phyloP scores from a whole-genome alignment of 2,113 vertebrate genomes.

The Rhagologus leucostigma region DNA sequence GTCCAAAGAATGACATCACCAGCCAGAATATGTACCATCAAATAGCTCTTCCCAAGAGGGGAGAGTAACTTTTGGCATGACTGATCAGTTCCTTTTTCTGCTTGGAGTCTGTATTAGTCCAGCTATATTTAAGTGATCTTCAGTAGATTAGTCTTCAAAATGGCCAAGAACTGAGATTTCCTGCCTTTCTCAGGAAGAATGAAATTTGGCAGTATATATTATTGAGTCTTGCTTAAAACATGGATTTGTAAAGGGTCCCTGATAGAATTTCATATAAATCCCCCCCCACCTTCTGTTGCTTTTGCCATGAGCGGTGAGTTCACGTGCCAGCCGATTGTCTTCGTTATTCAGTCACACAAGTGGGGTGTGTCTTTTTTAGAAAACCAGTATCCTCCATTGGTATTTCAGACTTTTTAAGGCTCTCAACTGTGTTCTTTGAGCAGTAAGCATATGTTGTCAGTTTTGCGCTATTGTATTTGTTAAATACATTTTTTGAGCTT shows the following conservation, averaged over 20 bases:
- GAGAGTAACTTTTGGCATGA: not conserved
- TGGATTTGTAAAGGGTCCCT: not conserved
- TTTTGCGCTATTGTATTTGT: not conserved
- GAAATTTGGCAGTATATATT: not conserved
- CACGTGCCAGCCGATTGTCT: not conserved
- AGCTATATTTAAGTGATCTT: not conserved
- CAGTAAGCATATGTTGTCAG: not conserved
- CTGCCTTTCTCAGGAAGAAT: not conserved
- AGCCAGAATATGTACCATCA: not conserved
- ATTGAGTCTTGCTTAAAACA: not conserved
- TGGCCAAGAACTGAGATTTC: not conserved
- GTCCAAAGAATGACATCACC: not conserved
- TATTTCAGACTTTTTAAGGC: not conserved
- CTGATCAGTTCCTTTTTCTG: not conserved
- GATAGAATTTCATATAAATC: not conserved
- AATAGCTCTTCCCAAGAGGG: not conserved
- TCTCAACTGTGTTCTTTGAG: not conserved
- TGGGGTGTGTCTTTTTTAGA: not conserved
- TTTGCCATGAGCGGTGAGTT: not conserved
- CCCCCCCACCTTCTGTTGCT: not conserved
- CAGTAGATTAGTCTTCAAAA: not conserved
- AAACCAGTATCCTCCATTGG: not conserved
- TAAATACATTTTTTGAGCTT: not conserved
- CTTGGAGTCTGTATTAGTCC: not conserved
- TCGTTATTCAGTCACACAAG: not conserved